Conservation (phyloP, 2,113 vertebrate genomes). For the Sapayoa aenigma region DNA sequence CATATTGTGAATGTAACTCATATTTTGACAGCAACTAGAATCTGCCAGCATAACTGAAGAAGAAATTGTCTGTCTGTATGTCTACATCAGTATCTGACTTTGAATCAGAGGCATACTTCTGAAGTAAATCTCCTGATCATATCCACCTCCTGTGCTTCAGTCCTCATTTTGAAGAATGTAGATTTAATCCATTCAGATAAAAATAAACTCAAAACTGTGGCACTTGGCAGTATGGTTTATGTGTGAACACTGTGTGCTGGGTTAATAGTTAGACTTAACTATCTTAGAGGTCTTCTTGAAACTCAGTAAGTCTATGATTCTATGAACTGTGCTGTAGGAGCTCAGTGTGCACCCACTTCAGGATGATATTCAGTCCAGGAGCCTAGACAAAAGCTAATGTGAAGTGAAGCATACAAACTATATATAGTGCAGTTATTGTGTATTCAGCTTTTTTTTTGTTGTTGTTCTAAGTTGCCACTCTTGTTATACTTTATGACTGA, state of each 20-base stretch:
- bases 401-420: neutral
- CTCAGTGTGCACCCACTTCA: neutral
- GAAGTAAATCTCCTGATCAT: neutral
- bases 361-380: neutral
- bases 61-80: neutral
- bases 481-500: neutral
- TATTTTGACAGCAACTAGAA: neutral
- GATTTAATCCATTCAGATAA: neutral
- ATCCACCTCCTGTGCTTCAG: neutral
- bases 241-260: neutral
- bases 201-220: neutral
- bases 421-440: neutral
- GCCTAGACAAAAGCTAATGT: neutral
- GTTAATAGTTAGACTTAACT: rapidly evolving
- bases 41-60: neutral
- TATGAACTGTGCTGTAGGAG: neutral
- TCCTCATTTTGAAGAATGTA: neutral
- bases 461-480: rapidly evolving
- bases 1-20: neutral
- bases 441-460: neutral
- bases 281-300: neutral
- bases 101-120: neutral
- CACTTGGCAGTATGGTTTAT: neutral
- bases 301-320: neutral
- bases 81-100: neutral